A percentile compares a stretch with the other conserved stretches of the same genome.
Evolutionary conservation across 2,888 invertebrate genomes (phyloP).

Genomic region (Schizotus pectinicornis): DNA sequence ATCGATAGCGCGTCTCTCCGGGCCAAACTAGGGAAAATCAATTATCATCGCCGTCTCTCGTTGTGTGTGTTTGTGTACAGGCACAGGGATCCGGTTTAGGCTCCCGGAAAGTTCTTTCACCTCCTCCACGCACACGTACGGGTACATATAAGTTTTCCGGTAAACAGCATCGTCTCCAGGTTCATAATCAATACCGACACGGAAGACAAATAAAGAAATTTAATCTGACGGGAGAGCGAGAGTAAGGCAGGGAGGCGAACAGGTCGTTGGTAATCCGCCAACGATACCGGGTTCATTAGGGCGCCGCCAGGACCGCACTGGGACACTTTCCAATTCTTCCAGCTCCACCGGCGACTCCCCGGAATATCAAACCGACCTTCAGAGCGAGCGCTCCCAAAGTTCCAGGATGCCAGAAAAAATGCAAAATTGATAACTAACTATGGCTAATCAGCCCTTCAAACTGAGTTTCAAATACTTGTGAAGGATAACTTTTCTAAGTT

Average conservation of each 20-base stretch:
- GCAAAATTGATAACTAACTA: too few species aligned
- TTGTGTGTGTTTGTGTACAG: too few species aligned
- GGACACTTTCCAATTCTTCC: too few species aligned
- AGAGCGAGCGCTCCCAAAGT: too few species aligned
- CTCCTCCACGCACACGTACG: slow-evolving; percentile 3
- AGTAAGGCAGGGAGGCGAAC: slow-evolving; percentile 34
- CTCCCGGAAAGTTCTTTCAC: slow-evolving; percentile 18
- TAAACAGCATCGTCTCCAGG: slow-evolving; percentile 21
- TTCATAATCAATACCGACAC: slow-evolving; percentile 40
- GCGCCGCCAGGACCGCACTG: slow-evolving; percentile 5
- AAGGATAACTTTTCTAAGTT: too few species aligned
- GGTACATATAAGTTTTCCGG: slow-evolving; percentile 7
- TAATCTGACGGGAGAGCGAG: slow-evolving; percentile 43
- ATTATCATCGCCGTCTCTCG: slow-evolving; percentile 1
- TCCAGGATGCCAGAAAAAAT: too few species aligned
- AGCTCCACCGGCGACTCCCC: too few species aligned
- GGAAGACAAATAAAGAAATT: slow-evolving; percentile 46
- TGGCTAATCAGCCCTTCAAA: too few species aligned
- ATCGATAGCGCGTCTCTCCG: slow-evolving; percentile 3
- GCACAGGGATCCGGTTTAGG: neutral
- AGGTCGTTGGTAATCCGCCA: slow-evolving; percentile 51
- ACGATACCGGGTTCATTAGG: slow-evolving; percentile 53
- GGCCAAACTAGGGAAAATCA: slow-evolving; percentile 7
- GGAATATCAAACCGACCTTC: too few species aligned
- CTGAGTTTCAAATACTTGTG: too few species aligned